These are phyloP conservation scores for Dascillus cervinus DNA, from an alignment of 2,888 invertebrate species.

Conservation along the genomic window DNA sequence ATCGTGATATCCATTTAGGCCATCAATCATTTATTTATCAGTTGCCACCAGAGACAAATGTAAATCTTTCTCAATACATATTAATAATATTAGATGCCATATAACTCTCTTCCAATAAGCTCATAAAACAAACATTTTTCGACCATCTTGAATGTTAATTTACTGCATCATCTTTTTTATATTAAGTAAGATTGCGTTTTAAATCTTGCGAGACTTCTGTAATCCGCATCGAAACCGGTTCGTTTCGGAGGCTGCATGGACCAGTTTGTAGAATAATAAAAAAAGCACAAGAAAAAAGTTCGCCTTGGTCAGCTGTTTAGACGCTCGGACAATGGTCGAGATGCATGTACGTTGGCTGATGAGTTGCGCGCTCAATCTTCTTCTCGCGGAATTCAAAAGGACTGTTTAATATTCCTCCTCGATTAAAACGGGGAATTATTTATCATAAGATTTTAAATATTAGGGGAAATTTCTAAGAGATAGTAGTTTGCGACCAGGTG, in stretches of 20 bases:
- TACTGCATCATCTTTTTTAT: no score
- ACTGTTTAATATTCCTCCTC: conserved; percentile 18
- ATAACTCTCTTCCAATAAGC: no score
- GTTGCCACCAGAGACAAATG: no score
- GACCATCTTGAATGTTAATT: no score
- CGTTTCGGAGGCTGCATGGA: conserved; percentile 7
- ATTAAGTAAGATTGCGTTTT: no score
- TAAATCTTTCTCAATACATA: no score
- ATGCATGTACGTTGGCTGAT: conserved; percentile 8
- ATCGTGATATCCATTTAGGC: no score
- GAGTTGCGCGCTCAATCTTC: conserved; percentile 12
- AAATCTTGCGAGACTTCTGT: conserved; percentile 9
- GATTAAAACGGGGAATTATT: conserved; percentile 17
- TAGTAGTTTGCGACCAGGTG: conserved; percentile 11
- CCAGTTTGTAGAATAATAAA: conserved; percentile 6
- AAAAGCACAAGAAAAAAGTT: conserved; percentile 6
- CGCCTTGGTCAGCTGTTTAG: conserved; percentile 5
- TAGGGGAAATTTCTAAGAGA: conserved; percentile 15
- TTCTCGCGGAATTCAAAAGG: conserved; percentile 16
- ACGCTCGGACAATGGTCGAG: conserved; percentile 1
- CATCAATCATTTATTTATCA: no score
- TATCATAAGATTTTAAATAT: conserved; percentile 17
- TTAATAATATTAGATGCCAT: no score
- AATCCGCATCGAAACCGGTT: conserved; percentile 4
- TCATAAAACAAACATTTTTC: no score